Conservation (phyloP, 1,140 invertebrate species). For the Zaprionus tsacasi region DNA sequence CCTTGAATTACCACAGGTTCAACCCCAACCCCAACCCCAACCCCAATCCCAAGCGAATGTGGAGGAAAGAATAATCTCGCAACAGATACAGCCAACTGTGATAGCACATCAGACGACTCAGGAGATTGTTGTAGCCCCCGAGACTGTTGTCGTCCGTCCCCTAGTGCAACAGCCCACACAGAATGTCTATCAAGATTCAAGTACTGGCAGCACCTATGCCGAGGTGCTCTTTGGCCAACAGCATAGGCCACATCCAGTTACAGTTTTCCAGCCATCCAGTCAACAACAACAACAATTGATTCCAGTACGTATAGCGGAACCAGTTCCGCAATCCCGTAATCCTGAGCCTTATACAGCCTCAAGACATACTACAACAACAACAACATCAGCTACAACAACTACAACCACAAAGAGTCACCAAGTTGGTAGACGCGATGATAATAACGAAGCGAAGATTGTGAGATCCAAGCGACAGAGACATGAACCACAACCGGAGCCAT, state of each 20-base stretch:
- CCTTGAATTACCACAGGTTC: slow-evolving; percentile 18
- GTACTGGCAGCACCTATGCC: slow-evolving; percentile 75
- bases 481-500: slow-evolving; percentile 62
- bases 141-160: slow-evolving; percentile 51
- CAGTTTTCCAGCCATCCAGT: slow-evolving; percentile 86
- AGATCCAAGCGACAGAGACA: slow-evolving; percentile 57
- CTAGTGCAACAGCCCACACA: slow-evolving; percentile 45
- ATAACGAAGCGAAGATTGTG: slow-evolving; percentile 52
- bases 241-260: slow-evolving; percentile 67
- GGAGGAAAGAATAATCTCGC: slow-evolving; percentile 39
- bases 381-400: slow-evolving; percentile 33
- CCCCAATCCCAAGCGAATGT: slow-evolving; percentile 35
- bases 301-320: slow-evolving; percentile 76
- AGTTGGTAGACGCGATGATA: slow-evolving; percentile 46
- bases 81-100: slow-evolving; percentile 67
- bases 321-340: slow-evolving; percentile 54
- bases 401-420: slow-evolving; percentile 48
- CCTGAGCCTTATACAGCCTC: slow-evolving; percentile 13
- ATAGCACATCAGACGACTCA: slow-evolving; percentile 47
- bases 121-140: slow-evolving; percentile 30
- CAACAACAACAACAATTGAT: slow-evolving; percentile 68
- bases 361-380: slow-evolving; percentile 27
- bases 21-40: slow-evolving; percentile 15
- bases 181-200: slow-evolving; percentile 50
- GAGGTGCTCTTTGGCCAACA: slow-evolving; percentile 80